phyloP scores from a whole-genome alignment of 1,140 invertebrate species.

The Drosophila eugracilis region DNA sequence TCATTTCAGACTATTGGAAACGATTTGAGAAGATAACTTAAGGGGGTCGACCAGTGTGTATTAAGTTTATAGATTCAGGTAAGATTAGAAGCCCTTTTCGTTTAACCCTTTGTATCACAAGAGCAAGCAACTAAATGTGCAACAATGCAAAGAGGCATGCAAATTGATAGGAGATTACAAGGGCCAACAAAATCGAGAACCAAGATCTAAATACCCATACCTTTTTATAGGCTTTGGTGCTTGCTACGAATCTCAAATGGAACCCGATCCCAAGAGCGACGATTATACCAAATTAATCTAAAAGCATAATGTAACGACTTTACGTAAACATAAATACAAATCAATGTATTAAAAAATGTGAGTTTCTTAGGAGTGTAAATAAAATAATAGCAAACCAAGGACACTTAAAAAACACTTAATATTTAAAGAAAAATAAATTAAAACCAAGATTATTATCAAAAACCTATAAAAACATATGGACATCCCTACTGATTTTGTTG shows the following conservation, averaged over 20 bases:
- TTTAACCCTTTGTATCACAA: background rate
- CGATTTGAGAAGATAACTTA: too few species aligned
- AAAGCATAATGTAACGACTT: too few species aligned
- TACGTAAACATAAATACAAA: background rate
- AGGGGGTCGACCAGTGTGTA: too few species aligned
- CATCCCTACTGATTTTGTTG: background rate
- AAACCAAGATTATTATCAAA: too few species aligned
- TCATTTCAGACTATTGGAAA: too few species aligned
- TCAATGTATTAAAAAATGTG: background rate
- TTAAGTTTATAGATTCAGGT: constrained; percentile 33
- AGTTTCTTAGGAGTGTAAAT: background rate
- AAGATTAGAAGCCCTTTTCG: background rate
- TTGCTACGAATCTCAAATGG: background rate
- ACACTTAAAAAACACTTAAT: background rate
- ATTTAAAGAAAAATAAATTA: background rate
- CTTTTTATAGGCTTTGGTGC: background rate
- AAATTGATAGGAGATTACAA: constrained; percentile 18
- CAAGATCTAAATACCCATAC: background rate
- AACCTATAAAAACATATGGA: background rate
- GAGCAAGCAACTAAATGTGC: constrained; percentile 39
- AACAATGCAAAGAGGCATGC: constrained; percentile 39
- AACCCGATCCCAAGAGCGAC: too few species aligned
- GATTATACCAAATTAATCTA: too few species aligned
- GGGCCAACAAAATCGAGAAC: background rate
- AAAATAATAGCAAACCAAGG: background rate